Evolutionary conservation across 2,888 invertebrate species (phyloP).

Genomic region (Stenoptilia bipunctidactyla): DNA sequence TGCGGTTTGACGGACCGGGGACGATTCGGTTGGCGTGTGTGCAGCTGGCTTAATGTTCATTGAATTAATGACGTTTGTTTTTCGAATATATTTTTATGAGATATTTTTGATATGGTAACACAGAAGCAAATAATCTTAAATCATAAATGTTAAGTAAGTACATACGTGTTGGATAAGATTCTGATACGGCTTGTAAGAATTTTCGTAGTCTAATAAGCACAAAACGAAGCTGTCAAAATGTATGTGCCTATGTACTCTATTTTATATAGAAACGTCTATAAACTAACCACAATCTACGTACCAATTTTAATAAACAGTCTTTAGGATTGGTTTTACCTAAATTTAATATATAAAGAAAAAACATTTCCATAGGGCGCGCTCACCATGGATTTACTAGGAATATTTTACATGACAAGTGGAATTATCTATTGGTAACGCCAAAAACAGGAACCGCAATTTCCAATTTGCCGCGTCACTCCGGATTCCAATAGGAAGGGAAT

Average conservation of each 20-base stretch:
- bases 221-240: too few species aligned
- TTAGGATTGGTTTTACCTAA: too few species aligned
- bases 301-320: too few species aligned
- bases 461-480: constrained; percentile 70
- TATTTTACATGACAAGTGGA: constrained; percentile 32
- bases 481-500: constrained; percentile 70
- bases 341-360: neutral
- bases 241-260: constrained; percentile 13
- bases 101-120: too few species aligned
- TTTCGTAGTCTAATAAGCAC: too few species aligned
- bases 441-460: constrained; percentile 66
- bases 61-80: constrained; percentile 5
- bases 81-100: too few species aligned
- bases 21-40: constrained; percentile 22
- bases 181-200: too few species aligned
- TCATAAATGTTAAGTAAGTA: too few species aligned
- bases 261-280: too few species aligned
- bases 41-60: neutral
- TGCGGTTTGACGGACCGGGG: constrained; percentile 29
- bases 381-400: constrained; percentile 12
- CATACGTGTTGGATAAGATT: too few species aligned
- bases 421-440: constrained; percentile 60
- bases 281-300: too few species aligned
- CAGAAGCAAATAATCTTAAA: too few species aligned
- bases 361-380: constrained; percentile 17